Percentiles rank a stretch among this genome's conserved stretches.
Evolutionary conservation across 2,113 vertebrate genomes (phyloP).

Genomic region (Pungitius pungitius): DNA sequence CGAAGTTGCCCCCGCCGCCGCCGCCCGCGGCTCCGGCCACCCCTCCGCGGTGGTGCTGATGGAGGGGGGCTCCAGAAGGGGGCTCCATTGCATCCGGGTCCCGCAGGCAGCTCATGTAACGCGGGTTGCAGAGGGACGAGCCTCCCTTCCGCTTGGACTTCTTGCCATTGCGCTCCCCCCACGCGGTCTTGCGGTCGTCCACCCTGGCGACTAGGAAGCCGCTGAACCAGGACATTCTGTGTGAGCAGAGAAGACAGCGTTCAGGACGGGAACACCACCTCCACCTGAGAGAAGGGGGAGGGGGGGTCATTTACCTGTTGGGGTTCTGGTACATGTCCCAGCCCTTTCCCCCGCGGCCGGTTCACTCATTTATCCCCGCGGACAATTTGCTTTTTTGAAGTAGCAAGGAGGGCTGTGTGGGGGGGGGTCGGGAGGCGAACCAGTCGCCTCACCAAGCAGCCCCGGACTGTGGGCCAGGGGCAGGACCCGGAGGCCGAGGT

Average conservation of each 20-base stretch:
- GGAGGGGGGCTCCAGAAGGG: constrained; percentile 77
- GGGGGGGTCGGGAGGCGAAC: constrained; percentile 10
- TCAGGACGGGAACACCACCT: neutral
- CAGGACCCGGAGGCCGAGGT: constrained; percentile 36
- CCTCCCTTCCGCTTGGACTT: constrained; percentile 87
- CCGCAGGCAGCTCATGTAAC: constrained; percentile 96
- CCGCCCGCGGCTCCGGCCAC: constrained; percentile 73
- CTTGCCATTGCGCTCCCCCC: constrained; percentile 96
- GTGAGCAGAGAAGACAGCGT: constrained; percentile 25
- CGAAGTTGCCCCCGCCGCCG: constrained; percentile 74
- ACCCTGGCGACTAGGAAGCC: constrained; percentile 96
- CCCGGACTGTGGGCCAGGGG: constrained; percentile 51
- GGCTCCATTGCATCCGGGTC: constrained; percentile 88
- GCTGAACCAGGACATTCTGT: constrained; percentile 97
- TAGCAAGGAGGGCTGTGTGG: constrained; percentile 43
- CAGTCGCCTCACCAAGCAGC: constrained; percentile 29
- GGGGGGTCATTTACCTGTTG: constrained; percentile 73
- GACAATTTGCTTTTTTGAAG: constrained; percentile 57
- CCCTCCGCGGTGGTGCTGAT: constrained; percentile 77
- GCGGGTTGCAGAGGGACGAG: constrained; percentile 88
- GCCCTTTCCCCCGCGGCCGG: constrained; percentile 75
- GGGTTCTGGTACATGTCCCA: constrained; percentile 83
- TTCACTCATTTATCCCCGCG: constrained; percentile 82
- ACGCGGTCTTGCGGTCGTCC: constrained; percentile 94
- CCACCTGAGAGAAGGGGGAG: too few species aligned